Base-by-base conservation (phyloP, 2,113 vertebrate genomes). In the Saccopteryx leptura region DNA sequence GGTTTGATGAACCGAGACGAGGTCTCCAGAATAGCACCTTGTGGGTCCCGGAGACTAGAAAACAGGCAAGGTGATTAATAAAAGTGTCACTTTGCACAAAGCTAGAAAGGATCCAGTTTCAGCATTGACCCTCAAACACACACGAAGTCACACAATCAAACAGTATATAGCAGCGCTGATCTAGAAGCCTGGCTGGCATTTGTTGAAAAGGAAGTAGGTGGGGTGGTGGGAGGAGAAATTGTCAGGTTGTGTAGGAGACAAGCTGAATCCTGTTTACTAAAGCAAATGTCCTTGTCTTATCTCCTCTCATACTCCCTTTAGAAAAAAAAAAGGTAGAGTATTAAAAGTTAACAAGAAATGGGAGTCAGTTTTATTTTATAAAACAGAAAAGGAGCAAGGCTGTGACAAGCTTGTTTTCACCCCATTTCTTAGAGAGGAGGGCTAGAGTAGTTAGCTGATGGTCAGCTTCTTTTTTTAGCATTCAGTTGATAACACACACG, bases 261-360 rank as follows among this genome's bases (percentile, higher is more conserved):
- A 74, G 54, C 15, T 48, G 56, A 71, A 78, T 81, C 58, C 33
- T 52, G 19, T 90, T 76, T 80, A 54, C 79, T 85, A 84, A 21
- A 56, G 69, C 26, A 52, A 90, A 60, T 83, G 68, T 5, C 60
- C 85, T 95, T 83, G 81, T 48, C 76, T 92, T 91, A 48, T 80
- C 58, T 56, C 12, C 6, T 82, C 19, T 94, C 24, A 31, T n/a
- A n/a, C 2, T 84, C 31, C 61, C 68, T 92, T 93, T 63, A 97
- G 80, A 85, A 90, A 90, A 50, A 66, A 61, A 96, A 84, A 97
- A 61, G 12, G 46, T 33, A 84, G 65, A 68, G 90, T n/a, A 19
- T 61, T 50, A 66, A 86, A 95, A 61, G n/a, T 39, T 69, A 96
- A n/a, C 11, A 78, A 75, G 81, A 85, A 86, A 56, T 50, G n/a